Evolutionary conservation across 2,888 invertebrate species (phyloP), one percentile per base, ranked within the genome.

Genomic region (Sthenelais limicola): DNA sequence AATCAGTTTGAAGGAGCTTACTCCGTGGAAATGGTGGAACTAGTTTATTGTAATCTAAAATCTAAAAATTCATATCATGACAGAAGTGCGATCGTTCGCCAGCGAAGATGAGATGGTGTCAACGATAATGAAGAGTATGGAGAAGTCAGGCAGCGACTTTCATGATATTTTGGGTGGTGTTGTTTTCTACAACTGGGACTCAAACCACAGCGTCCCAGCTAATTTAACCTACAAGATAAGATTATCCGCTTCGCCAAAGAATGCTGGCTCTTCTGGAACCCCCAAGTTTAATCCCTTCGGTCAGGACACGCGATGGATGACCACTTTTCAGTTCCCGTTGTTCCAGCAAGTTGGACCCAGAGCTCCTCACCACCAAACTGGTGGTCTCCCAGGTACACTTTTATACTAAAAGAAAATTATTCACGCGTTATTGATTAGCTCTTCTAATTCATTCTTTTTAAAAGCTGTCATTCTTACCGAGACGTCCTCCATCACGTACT

Each of bases 261-360:
- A 66, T 47, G 30, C 43, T 4, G 73, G 43, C 15, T 12, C 18
- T 9, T 33, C 32, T 18, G 67, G 26, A 12, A 48, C 30, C 28
- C 68, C 38, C 15, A 51, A 49, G 48, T 58, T 58, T 24, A 66
- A 71, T 48, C 76, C 76, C 0, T 78, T 81, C 28, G 72, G 71
- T 7, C 48, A 67, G 12, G 81, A 85, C 62, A 81, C 82, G 30
- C 89, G 91, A 69, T 95, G 94, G 94, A 89, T 90, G 21, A 94
- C 94, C 0, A 91, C 92, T 82, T 83, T 90, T 2, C 86, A 92
- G 54, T 94, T 92, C 86, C 92, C 92, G 0, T 78, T 89, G 35
- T 92, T 91, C 84, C 92, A 91, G 84, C 81, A 87, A 2, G 89
- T 91, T 1, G 94, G 94, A 1, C 94, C 94, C 0, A 88, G 94